Evolutionary conservation across 2,113 vertebrate genomes (phyloP), one percentile per base, ranked within the genome.

Genomic region (Cairina moschata): DNA sequence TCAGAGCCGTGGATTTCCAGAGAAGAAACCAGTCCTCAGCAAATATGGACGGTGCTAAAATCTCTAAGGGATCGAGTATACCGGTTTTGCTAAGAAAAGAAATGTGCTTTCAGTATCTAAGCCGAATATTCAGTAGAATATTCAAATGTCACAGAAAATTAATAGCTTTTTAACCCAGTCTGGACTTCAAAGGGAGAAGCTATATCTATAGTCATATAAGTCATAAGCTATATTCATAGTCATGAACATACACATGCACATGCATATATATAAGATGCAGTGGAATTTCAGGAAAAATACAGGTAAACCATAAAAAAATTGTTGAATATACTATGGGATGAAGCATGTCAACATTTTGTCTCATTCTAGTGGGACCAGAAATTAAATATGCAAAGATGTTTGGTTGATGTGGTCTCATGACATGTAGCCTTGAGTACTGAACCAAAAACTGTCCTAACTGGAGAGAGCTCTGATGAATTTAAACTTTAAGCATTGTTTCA

Each of bases 181-280:
- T 38, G 18, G 26, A 50, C 59, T 38, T 67, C 50, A 74, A 82
- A 58, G 3, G 65, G 15, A 36, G 56, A 73, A 83, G 6, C 7
- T 48, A 7, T 46, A 77, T 91, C 7, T 31, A n/a, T 50, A 25
- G 44, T 65, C 21, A 40, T 40, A 40, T 40, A 38, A 38, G 36
- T 38, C 36, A 38, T 38, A 40, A 40, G 40, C 7, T 31, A 32
- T 50, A 25, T 44, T 65, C 23, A 31, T 7, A 38, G 7, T 65
- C 23, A 31, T 8, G 34, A 6, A n/a, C 9, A 13, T 3, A 4
- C 26, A 46, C 1, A 5, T 14, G 3, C 7, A 31, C 11, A 34
- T 21, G 8, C 32, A 38, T 5, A 2, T 48, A 17, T 50, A 44
- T 14, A 58, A 62, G 26, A 50, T 67, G 16, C 42, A 84, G 38